phyloP scores from a whole-genome alignment of 2,888 invertebrate species.

The Chymomyza amoena region DNA sequence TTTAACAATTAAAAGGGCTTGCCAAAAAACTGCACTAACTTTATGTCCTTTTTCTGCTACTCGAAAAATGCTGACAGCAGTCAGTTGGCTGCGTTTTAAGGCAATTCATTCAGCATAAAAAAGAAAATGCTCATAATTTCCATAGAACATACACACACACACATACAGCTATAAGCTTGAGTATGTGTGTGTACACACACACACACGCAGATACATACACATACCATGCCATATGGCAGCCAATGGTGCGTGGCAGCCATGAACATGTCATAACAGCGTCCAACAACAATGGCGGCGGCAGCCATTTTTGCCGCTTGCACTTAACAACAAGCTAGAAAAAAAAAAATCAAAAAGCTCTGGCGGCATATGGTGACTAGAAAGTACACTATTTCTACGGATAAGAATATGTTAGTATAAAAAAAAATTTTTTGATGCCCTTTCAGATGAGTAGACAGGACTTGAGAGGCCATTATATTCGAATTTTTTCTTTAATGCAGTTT shows the following conservation, averaged over 20 bases:
- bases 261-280: slow-evolving; percentile 53
- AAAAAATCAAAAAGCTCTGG: not conserved
- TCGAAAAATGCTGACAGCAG: slow-evolving; percentile 50
- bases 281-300: slow-evolving; percentile 31
- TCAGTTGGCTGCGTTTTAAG: slow-evolving; percentile 44
- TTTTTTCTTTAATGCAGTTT: too few species aligned
- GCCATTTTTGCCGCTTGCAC: slow-evolving; percentile 40
- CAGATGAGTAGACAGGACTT: too few species aligned
- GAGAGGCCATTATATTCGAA: too few species aligned
- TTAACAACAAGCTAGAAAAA: slow-evolving; percentile 33
- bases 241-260: slow-evolving; percentile 54
- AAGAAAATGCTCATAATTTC: slow-evolving; percentile 46
- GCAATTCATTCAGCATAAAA: slow-evolving; percentile 26
- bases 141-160: slow-evolving; percentile 11
- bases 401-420: too few species aligned
- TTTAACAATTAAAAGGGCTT: slow-evolving; percentile 57
- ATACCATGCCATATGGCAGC: slow-evolving; percentile 15
- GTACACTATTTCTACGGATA: too few species aligned
- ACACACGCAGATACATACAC: not conserved
- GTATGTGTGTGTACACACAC: too few species aligned
- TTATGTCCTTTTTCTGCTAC: slow-evolving; percentile 36
- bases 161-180: not conserved
- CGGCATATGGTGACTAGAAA: not conserved
- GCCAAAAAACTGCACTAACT: slow-evolving; percentile 57
- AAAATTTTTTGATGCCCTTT: too few species aligned